Base-by-base conservation (phyloP, 2,888 invertebrate species). In the Trichogramma evanescens region DNA sequence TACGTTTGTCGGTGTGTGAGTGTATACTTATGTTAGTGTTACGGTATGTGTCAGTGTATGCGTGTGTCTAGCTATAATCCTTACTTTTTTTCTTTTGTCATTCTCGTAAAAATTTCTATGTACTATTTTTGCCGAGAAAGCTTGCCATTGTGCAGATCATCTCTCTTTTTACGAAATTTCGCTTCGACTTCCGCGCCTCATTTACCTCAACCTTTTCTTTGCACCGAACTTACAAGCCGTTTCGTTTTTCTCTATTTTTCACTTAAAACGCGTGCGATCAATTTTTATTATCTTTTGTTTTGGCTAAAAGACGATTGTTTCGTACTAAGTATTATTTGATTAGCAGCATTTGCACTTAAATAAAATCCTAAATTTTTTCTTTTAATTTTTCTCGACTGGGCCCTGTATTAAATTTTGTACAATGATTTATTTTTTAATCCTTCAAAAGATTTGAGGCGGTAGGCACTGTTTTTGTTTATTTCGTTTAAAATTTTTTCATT, bases 341-440 rank as follows among this genome's bases (percentile, higher is more conserved):
- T 61, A 62, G 61, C 43, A 57, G 60, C 56, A 58, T 63, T 63
- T 63, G 64, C 66, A 63, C 67, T 66, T 70, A 70, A 70, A 71
- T 70, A 70, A 64, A 68, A 66, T 65, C 68, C 67, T 70, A 71
- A 69, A 66, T 63, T 56, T 61, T 61, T 60, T 61, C 56, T 60
- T 58, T 13, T 13, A 13, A 56, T 61, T 67, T 70, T 69, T 67
- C 67, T 67, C 65, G 63, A 69, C 66, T 74, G 71, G 72, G 74
- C 74, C 74, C 75, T 75, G 74, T 73, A 73, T 72, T 72, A 63
- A 72, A 75, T 71, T 75, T 75, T 75, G 75, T 75, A 75, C 75
- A 72, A 72, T 67, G 64, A 70, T 73, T 72, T 61, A 61, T 46
- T 59, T 64, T 13, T 13, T 13, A 13, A 13, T 59, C 65, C 63